Evolutionary conservation across 1,140 invertebrate species (phyloP), one percentile per base, ranked within the genome.

Genomic region (Euura saliciscinereae): DNA sequence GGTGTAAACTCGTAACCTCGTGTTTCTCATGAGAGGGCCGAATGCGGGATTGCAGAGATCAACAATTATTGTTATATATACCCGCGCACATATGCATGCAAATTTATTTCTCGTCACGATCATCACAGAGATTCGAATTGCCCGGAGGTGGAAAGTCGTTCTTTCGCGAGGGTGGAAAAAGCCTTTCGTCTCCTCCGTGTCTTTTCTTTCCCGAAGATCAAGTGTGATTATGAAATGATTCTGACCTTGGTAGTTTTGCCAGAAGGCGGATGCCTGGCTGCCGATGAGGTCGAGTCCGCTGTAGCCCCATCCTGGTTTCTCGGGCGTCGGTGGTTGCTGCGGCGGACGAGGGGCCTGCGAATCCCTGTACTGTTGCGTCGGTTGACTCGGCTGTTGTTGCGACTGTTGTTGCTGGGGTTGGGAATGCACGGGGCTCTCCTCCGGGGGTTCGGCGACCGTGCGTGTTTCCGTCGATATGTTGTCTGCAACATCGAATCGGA

Each of bases 241-340:
- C 90, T 90, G 81, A 96, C 94, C 94, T 83, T 94, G 95, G 86
- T 96, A 95, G 84, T 95, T 96, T 85, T 95, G 94, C 94, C 94
- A 96, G 85, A 96, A 96, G 45, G 93, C 92, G 42, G 94, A 93
- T 2, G 93, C 92, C 71, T 91, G 92, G 78, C 90, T 92, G 87
- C 94, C 93, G 78, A 94, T 90, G 81, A 93, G 91, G 75, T 93
- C 91, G 51, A 94, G 90, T 69, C 93, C 93, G n/a, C 91, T 90
- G 85, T 93, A 93, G 77, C 90, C 92, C 93, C 93, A 94, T 65
- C 84, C 84, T 5, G 84, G 84, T 71, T 88, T 87, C 77, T 87
- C 86, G 43, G 84, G 90, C 88, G 73, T 91, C 85, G 78, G 88
- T 78, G 82, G 88, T 83, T 78, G 89, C 80, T 80, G 89, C 75